Conservation (phyloP, 1,140 invertebrate species). For the Rhynchophorus ferrugineus region DNA sequence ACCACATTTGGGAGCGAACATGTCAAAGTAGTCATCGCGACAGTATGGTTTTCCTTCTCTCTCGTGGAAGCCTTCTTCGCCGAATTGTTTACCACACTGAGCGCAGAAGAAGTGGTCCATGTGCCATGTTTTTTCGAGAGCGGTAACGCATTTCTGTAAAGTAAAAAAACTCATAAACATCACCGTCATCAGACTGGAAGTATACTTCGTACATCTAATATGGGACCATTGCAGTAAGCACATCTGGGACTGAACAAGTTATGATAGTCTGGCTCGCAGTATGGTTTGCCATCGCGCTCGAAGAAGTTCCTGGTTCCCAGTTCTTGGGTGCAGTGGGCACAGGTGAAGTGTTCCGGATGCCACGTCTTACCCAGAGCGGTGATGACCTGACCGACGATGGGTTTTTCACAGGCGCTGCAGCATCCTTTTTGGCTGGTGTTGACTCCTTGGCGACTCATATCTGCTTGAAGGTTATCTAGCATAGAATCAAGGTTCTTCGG, state of each 20-base stretch:
- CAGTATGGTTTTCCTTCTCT: constrained; percentile 92
- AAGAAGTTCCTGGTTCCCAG: constrained; percentile 98
- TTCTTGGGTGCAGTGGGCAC: constrained; percentile 93
- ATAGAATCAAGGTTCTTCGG: constrained; percentile 72
- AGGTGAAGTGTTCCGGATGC: constrained; percentile 99
- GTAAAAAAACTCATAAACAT: constrained; percentile 17
- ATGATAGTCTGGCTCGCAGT: constrained; percentile 98
- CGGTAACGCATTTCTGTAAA: constrained; percentile 96
- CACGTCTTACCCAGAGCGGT: constrained; percentile 97
- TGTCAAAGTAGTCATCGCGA: constrained; percentile 92
- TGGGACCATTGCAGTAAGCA: constrained; percentile 96
- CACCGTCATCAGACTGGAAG: background rate
- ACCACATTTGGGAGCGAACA: constrained; percentile 98
- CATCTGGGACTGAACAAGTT: constrained; percentile 96
- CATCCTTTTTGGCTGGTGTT: constrained; percentile 96
- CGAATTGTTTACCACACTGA: constrained; percentile 94
- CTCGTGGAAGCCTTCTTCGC: constrained; percentile 94
- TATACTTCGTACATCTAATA: constrained; percentile 76
- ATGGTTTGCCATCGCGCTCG: constrained; percentile 91
- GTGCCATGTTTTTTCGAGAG: constrained; percentile 97
- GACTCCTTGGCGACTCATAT: constrained; percentile 95
- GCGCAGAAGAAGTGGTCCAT: constrained; percentile 99
- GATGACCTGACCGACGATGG: constrained; percentile 91
- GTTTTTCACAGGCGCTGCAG: constrained; percentile 95
- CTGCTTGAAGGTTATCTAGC: constrained; percentile 85